These are phyloP conservation scores for Apodemus sylvaticus DNA, from an alignment of 2,113 vertebrate species.

Conservation along the genomic window DNA sequence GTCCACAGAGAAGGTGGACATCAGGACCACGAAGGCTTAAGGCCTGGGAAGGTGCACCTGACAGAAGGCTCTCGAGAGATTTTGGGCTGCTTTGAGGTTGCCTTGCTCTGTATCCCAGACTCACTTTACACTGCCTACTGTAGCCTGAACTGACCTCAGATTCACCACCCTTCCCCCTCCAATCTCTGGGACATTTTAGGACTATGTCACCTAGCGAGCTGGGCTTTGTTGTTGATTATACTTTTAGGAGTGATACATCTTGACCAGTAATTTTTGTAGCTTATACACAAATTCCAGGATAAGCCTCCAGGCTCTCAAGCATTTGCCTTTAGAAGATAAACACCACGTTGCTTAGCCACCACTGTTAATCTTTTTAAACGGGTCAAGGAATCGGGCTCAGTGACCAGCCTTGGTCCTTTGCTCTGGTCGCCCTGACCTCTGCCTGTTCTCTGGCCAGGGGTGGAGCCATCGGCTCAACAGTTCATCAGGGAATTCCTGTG, in stretches of 20 bases:
- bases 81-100: background rate
- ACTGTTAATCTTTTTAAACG: background rate
- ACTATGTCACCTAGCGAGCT: background rate
- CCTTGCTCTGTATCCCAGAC: background rate
- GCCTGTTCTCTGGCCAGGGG: background rate
- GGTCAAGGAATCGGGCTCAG: background rate
- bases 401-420: background rate
- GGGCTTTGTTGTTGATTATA: background rate
- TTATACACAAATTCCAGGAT: background rate
- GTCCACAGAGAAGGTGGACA: background rate
- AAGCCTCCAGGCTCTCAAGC: conserved; percentile 18
- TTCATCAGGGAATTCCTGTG: background rate
- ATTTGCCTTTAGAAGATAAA: conserved; percentile 46
- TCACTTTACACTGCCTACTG: background rate
- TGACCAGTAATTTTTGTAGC: background rate
- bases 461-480: background rate
- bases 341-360: background rate
- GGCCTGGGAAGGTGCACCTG: background rate
- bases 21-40: too few species aligned
- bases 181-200: too few species aligned
- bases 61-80: background rate
- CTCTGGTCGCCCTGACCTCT: background rate
- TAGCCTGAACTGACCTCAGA: background rate
- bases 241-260: background rate
- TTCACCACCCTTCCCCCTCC: background rate